A percentile compares a stretch with the other conserved stretches of the same genome.
These are phyloP conservation scores for Dicranocentrus wangi DNA, from an alignment of 2,888 invertebrate genomes.

Conservation along the genomic window DNA sequence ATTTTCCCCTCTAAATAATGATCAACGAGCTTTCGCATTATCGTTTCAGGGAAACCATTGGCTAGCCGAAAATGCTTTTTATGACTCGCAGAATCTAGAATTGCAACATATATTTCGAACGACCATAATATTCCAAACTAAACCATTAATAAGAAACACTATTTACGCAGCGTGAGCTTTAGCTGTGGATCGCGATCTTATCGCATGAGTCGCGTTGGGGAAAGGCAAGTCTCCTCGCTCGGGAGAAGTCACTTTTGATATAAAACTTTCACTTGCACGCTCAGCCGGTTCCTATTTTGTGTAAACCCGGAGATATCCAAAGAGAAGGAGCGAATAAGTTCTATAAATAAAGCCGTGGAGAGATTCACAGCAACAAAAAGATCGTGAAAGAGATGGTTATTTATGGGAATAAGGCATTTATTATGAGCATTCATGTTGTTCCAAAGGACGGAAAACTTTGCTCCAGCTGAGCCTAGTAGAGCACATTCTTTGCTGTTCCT, in stretches of 20 bases:
- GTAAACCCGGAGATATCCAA: background rate
- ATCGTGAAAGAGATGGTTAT: conserved; percentile 33
- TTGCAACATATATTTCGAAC: too few relatives aligned
- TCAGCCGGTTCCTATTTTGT: conserved; percentile 18
- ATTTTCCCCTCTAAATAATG: conserved; percentile 11
- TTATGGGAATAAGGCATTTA: conserved; percentile 33
- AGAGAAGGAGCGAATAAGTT: background rate
- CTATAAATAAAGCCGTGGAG: conserved; percentile 8
- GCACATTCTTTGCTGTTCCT: background rate
- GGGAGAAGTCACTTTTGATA: conserved; percentile 28
- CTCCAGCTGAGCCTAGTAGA: background rate
- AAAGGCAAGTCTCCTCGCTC: background rate
- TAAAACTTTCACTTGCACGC: conserved; percentile 17
- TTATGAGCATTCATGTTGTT: conserved; percentile 26
- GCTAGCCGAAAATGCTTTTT: conserved; percentile 26
- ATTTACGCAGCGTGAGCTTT: too few relatives aligned
- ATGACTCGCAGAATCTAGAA: background rate
- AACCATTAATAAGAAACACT: too few relatives aligned
- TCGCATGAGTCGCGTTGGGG: background rate
- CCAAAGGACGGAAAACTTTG: background rate
- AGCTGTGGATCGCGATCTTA: too few relatives aligned
- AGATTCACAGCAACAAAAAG: conserved; percentile 4
- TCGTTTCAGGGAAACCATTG: conserved; percentile 17
- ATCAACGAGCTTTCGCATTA: conserved; percentile 19
- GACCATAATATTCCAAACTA: too few relatives aligned